Percentiles rank a stretch among this genome's conserved stretches.
Evolutionary conservation across 2,113 vertebrate species (phyloP).

Genomic region (Typhlomys cinereus): DNA sequence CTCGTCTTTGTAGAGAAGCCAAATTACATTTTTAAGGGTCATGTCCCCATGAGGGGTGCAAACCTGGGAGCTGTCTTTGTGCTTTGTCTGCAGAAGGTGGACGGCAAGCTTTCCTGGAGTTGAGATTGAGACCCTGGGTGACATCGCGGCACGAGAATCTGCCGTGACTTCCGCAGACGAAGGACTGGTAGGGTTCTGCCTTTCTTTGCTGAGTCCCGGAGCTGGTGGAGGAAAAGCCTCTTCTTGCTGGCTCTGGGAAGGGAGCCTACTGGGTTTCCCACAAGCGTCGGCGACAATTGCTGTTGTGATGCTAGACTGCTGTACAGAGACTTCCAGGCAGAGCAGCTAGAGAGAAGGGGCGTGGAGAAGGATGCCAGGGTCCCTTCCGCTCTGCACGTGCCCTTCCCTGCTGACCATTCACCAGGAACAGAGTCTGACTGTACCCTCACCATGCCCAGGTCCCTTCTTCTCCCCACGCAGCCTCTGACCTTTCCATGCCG

Average conservation of each 20-base stretch:
- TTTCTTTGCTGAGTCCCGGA: too few species aligned
- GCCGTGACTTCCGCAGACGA: fast-evolving
- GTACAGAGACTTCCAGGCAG: neutral
- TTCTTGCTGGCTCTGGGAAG: fast-evolving
- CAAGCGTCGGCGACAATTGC: neutral
- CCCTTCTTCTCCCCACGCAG: neutral
- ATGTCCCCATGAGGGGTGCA: too few species aligned
- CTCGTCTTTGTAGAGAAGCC: neutral
- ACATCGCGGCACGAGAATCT: fast-evolving
- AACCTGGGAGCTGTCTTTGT: neutral
- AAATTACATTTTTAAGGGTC: neutral
- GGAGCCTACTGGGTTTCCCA: neutral
- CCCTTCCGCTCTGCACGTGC: neutral
- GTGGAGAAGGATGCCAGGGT: fast-evolving
- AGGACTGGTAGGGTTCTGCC: neutral
- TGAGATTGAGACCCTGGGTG: neutral
- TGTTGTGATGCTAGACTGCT: neutral
- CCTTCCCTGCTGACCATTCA: neutral
- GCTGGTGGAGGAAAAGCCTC: neutral
- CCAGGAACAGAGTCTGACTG: fast-evolving
- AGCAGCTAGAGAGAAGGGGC: fast-evolving
- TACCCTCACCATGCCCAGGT: neutral
- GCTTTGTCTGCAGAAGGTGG: neutral
- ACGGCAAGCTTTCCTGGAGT: fast-evolving
- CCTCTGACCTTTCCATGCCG: neutral